These are phyloP conservation scores for Caerostris darwini DNA, from an alignment of 1,140 invertebrate species.

Conservation along the genomic window DNA sequence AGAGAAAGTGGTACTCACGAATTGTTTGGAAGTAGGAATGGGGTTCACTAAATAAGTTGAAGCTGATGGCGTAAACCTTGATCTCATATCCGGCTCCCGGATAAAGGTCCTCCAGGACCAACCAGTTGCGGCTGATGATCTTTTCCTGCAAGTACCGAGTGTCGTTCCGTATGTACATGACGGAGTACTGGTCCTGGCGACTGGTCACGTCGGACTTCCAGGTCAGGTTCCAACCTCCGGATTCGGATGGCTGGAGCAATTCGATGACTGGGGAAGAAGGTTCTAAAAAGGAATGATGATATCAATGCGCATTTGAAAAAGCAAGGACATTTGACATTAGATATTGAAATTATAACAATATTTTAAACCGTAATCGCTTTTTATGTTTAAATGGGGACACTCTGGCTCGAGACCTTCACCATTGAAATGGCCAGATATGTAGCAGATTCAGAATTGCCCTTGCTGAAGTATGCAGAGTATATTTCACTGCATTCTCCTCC, in stretches of 20 bases:
- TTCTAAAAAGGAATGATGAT: constrained; percentile 80
- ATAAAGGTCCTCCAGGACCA: constrained; percentile 89
- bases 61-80: constrained; percentile 94
- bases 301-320: background rate
- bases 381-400: too few species aligned
- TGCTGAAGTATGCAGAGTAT: too few species aligned
- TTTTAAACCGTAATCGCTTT: too few species aligned
- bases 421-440: too few species aligned
- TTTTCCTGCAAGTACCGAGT: constrained; percentile 85
- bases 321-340: too few species aligned
- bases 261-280: constrained; percentile 94
- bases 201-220: constrained; percentile 97
- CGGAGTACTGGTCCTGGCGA: constrained; percentile 92
- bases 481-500: too few species aligned
- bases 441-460: too few species aligned
- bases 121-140: constrained; percentile 85
- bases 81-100: constrained; percentile 94
- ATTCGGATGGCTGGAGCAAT: constrained; percentile 85
- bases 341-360: too few species aligned
- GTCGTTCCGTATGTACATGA: constrained; percentile 91
- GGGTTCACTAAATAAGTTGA: constrained; percentile 91
- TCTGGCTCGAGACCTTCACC: too few species aligned
- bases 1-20: constrained; percentile 6
- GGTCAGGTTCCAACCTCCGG: constrained; percentile 87
- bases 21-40: constrained; percentile 85